These are phyloP conservation scores for Epizoanthus fatuus DNA, from an alignment of 92 coral and sea anemone species.

Conservation along the genomic window DNA sequence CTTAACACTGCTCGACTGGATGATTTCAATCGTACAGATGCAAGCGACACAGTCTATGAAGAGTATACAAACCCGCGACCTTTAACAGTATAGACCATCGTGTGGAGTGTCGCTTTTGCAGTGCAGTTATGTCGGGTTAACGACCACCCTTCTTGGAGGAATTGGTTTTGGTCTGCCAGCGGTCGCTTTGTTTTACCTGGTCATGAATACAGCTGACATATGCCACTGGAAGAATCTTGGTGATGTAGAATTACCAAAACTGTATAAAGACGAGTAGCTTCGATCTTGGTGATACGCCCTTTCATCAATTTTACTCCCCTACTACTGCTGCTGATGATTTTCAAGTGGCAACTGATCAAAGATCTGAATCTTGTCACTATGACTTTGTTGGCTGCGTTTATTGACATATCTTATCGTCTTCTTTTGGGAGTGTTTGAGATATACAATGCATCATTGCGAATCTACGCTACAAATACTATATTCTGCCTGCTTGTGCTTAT, in stretches of 20 bases:
- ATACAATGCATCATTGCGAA: neutral
- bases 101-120: neutral
- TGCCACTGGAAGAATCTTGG: no score
- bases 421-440: neutral
- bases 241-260: no score
- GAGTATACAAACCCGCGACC: neutral
- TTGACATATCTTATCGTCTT: neutral
- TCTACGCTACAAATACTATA: neutral
- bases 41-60: neutral
- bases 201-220: neutral
- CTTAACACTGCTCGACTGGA: no score
- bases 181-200: no score
- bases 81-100: neutral
- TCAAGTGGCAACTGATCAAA: neutral
- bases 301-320: neutral
- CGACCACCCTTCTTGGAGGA: no score
- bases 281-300: neutral
- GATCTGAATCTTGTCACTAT: neutral
- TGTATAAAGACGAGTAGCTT: neutral
- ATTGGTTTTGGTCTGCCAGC: no score
- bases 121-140: neutral
- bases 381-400: neutral
- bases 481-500: neutral
- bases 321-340: neutral
- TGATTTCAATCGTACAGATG: neutral